Evolutionary conservation across 2,113 vertebrate species (phyloP).

Genomic region (Microcebus ravelobensis): DNA sequence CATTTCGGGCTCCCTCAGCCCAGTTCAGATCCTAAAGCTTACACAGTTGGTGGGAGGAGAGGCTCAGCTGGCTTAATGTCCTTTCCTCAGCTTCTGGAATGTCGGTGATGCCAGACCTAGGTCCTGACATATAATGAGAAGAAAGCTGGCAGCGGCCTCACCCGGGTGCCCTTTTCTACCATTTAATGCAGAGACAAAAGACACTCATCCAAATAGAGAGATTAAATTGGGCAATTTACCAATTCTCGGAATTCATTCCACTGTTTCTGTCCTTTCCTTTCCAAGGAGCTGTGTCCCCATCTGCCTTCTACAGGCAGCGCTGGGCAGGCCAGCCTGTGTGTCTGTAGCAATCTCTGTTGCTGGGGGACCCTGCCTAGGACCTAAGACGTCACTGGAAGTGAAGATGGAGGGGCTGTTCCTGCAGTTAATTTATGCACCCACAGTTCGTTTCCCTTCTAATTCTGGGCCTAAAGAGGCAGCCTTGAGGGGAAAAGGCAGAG

Average conservation of each 20-base stretch:
- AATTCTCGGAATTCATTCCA: neutral
- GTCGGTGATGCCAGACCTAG: neutral
- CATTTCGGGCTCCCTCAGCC: neutral
- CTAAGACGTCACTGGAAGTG: neutral
- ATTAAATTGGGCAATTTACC: neutral
- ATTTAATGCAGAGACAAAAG: neutral
- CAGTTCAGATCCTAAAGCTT: neutral
- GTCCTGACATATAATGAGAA: neutral
- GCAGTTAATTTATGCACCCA: neutral
- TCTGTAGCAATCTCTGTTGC: neutral
- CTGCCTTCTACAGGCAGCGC: neutral
- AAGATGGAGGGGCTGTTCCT: neutral
- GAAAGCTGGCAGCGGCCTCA: neutral
- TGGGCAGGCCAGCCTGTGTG: neutral
- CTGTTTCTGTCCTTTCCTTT: slow-evolving; percentile 11
- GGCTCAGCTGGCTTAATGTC: neutral
- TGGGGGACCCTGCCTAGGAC: neutral
- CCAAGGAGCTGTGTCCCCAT: neutral
- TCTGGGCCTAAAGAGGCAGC: neutral
- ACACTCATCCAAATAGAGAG: neutral
- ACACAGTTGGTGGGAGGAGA: neutral
- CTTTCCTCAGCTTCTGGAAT: neutral
- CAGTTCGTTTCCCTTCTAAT: slow-evolving; percentile 28
- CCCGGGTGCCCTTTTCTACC: neutral
- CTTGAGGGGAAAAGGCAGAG: neutral